Evolutionary conservation across 2,113 vertebrate species (phyloP).

Genomic region (Hypomesus transpacificus): DNA sequence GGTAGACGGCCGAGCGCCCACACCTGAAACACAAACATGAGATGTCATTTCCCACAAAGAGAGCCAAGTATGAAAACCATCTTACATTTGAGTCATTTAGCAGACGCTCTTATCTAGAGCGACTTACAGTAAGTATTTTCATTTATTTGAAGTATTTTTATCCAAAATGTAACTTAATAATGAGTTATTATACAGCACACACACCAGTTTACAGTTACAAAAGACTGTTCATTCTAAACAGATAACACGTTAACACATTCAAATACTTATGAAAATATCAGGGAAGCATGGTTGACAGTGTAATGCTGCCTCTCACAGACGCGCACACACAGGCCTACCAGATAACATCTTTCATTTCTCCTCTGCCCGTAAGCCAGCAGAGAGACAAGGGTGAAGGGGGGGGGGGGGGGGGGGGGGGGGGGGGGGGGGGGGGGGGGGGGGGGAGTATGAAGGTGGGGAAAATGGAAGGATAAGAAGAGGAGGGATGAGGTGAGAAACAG

Average conservation of each 20-base stretch:
- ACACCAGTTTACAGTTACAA: not conserved
- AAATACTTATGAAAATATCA: not conserved
- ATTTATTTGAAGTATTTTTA: too few relatives aligned
- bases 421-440: not conserved
- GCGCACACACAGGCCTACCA: not conserved
- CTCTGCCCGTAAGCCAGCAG: constrained; percentile 15
- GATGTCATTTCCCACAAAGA: too few relatives aligned
- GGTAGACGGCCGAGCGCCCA: constrained; percentile 79
- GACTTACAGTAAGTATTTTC: too few relatives aligned
- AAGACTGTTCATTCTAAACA: not conserved
- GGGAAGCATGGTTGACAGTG: constrained; percentile 29
- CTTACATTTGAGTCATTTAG: not conserved
- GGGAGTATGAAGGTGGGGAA: constrained; percentile 20
- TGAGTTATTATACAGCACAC: not conserved
- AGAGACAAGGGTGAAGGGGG: constrained; percentile 24
- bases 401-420: not conserved
- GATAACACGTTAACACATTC: not conserved
- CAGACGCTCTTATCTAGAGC: too few relatives aligned
- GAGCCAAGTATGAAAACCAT: too few relatives aligned
- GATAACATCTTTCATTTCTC: not conserved
- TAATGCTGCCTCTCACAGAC: not conserved
- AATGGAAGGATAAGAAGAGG: not conserved
- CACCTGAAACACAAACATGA: constrained; percentile 71
- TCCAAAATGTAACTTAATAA: too few relatives aligned
- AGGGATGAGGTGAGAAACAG: not conserved